Evolutionary conservation across 2,113 vertebrate species (phyloP).

Genomic region (Podarcis muralis): DNA sequence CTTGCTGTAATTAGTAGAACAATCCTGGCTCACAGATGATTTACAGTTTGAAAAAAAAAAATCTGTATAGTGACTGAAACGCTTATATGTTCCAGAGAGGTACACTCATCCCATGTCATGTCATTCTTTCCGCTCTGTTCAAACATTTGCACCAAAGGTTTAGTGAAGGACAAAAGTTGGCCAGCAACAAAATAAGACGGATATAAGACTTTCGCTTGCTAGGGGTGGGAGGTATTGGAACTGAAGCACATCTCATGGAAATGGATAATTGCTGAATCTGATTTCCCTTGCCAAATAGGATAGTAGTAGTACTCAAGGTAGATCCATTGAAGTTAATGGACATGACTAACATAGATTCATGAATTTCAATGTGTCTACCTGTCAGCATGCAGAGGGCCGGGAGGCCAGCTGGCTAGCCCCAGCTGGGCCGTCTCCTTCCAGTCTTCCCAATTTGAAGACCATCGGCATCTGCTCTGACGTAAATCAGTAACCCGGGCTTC

Average conservation of each 20-base stretch:
- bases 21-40: slow-evolving; percentile 88
- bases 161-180: background rate
- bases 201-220: background rate
- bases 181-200: background rate
- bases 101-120: slow-evolving; percentile 63
- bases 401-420: no score
- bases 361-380: no score
- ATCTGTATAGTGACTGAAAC: slow-evolving; percentile 76
- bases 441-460: no score
- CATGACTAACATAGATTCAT: no score
- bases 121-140: slow-evolving; percentile 63
- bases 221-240: background rate
- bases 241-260: background rate
- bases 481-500: no score
- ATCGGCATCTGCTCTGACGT: no score
- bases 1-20: slow-evolving; percentile 91
- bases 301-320: no score
- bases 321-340: no score
- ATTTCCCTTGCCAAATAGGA: no score
- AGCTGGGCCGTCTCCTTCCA: no score
- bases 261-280: background rate
- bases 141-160: background rate
- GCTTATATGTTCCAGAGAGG: slow-evolving; percentile 73
- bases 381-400: no score
- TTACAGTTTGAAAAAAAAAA: slow-evolving; percentile 81